Percentiles rank a stretch among this genome's conserved stretches.
phyloP scores from a whole-genome alignment of 2,888 invertebrate species.

The Caenorhabditis virilis region DNA sequence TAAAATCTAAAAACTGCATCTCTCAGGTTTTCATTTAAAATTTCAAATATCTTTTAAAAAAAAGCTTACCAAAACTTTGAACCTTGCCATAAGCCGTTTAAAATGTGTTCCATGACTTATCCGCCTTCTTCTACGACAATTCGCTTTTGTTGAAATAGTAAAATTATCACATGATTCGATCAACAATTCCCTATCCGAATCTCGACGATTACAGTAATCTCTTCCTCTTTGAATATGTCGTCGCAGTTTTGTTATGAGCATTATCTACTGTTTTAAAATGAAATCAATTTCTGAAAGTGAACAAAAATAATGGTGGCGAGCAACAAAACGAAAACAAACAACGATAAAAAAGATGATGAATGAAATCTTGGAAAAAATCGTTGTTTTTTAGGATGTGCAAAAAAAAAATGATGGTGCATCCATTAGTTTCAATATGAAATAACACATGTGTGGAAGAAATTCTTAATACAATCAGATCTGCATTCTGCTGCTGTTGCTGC shows the following conservation, averaged over 20 bases:
- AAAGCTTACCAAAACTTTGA: conserved; percentile 10
- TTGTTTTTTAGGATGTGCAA: too few relatives aligned
- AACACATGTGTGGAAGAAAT: too few relatives aligned
- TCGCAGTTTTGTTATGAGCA: conserved; percentile 4
- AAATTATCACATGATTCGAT: conserved; percentile 10
- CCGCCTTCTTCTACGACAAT: not conserved
- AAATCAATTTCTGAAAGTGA: not conserved
- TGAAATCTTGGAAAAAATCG: too few relatives aligned
- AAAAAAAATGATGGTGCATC: too few relatives aligned
- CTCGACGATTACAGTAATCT: conserved; percentile 12
- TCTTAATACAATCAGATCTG: too few relatives aligned
- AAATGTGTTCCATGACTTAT: conserved; percentile 4
- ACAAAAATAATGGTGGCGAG: not conserved
- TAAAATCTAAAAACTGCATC: too few relatives aligned
- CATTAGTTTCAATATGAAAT: too few relatives aligned
- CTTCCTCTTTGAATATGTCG: conserved; percentile 21
- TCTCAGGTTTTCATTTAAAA: too few relatives aligned
- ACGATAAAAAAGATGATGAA: not conserved
- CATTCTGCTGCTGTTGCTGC: too few relatives aligned
- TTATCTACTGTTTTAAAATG: not conserved
- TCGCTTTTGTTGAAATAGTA: not conserved
- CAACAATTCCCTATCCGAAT: conserved; percentile 27
- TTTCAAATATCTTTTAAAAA: too few relatives aligned
- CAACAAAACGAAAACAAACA: not conserved
- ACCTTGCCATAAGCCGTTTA: conserved; percentile 12